Evolutionary conservation across 2,797 vertebrate genomes (phyloP), one percentile per base, ranked within the genome.

Genomic region (Atherinosoma microstoma): DNA sequence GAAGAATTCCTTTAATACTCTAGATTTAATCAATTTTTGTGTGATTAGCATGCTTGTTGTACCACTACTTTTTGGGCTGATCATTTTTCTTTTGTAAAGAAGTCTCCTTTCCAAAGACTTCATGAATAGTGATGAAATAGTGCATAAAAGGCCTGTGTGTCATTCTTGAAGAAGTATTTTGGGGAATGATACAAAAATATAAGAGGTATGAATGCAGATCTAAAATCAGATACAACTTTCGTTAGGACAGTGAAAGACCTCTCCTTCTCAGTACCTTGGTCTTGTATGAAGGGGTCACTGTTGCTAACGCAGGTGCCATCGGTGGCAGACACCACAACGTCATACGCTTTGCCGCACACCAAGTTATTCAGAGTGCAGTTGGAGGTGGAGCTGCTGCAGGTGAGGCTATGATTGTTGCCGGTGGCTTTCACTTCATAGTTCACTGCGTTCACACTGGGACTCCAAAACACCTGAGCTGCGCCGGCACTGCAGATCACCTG

Each of bases 241-340:
- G 1, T 15, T 3, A n/a, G 20, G 20, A n/a, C 20, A 29, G 15
- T 8, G 6, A 0, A 30, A 56, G 29, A 18, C 8, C 18, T 6
- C 4, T 30, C 49, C 12, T 10, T 45, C 6, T 22, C 69, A 47
- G 45, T 92, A 95, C 94, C 93, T 93, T 80, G 73, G 10, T 84
- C 68, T 80, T 91, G 89, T 30, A 58, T 79, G 67, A 84, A 58
- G 38, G 87, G 58, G 30, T 57, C 51, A 20, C 92, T 94, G 77
- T 64, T 67, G 71, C 93, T 94, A 65, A 69, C 45, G 54, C 94
- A 95, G 22, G 35, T 85, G 3, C 87, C 85, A 3, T 94, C 88
- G 0, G 72, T 76, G 56, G 93, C 92, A 0, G 71, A 65, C 12
- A 94, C 89, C 0, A 38, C 24, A 61, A 95, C 65, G 45, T 82